These are phyloP conservation scores for Tachyglossus aculeatus DNA, from an alignment of 2,797 vertebrate genomes.

Conservation along the genomic window DNA sequence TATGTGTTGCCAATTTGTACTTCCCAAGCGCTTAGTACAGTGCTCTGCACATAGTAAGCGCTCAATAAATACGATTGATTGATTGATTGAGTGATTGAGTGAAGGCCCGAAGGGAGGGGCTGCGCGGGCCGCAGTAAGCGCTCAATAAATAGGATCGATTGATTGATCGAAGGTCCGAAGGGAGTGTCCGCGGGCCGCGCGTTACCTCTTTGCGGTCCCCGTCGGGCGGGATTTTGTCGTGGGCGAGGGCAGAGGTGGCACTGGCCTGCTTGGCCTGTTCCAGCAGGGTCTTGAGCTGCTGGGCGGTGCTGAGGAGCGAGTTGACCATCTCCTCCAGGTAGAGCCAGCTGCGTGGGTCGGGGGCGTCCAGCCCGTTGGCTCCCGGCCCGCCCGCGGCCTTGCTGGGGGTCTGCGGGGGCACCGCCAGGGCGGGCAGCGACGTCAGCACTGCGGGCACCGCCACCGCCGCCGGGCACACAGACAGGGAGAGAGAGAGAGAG, in stretches of 20 bases:
- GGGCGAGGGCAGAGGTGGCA: slow-evolving; percentile 67
- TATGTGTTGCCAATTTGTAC: too few relatives aligned
- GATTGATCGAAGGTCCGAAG: too few relatives aligned
- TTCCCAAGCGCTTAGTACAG: too few relatives aligned
- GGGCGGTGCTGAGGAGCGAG: slow-evolving; percentile 86
- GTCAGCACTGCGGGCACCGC: slow-evolving; percentile 85
- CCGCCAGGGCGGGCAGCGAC: slow-evolving; percentile 86
- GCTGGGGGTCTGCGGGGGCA: slow-evolving; percentile 75
- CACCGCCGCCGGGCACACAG: background rate
- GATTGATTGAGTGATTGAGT: too few relatives aligned
- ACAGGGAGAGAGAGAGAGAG: background rate
- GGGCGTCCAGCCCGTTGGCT: slow-evolving; percentile 73
- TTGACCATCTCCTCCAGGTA: slow-evolving; percentile 94
- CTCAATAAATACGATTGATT: too few relatives aligned
- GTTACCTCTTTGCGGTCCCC: slow-evolving; percentile 87
- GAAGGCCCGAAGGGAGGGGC: too few relatives aligned
- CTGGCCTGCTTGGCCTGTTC: slow-evolving; percentile 90
- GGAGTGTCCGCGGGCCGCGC: too few relatives aligned
- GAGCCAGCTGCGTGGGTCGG: slow-evolving; percentile 86
- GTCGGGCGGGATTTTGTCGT: slow-evolving; percentile 68
- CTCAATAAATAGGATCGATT: too few relatives aligned
- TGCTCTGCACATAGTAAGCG: too few relatives aligned
- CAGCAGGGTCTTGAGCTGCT: slow-evolving; percentile 91
- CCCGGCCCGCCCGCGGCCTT: slow-evolving; percentile 69
- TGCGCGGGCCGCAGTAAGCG: too few relatives aligned